phyloP scores from a whole-genome alignment of 2,113 vertebrate genomes.

The Colistium nudipinnis region DNA sequence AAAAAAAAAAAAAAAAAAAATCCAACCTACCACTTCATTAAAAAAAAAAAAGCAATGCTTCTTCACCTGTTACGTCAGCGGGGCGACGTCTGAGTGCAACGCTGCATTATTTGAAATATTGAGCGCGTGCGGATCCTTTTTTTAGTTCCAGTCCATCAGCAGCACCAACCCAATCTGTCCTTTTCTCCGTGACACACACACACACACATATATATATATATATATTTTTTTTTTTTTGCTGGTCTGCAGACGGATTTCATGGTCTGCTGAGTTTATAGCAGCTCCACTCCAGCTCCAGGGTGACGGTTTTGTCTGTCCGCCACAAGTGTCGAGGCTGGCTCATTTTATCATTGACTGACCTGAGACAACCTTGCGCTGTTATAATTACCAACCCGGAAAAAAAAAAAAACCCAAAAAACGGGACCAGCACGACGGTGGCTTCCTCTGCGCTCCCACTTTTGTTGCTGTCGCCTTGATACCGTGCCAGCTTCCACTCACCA shows the following conservation, averaged over 20 bases:
- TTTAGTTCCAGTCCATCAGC: conserved; percentile 32
- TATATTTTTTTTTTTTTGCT: conserved; percentile 59
- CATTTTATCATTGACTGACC: conserved; percentile 75
- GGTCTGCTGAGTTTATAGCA: conserved; percentile 74
- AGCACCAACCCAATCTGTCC: conserved; percentile 26
- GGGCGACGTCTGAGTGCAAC: neutral
- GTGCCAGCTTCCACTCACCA: conserved; percentile 62
- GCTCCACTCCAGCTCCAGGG: conserved; percentile 51
- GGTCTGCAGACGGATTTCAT: conserved; percentile 67
- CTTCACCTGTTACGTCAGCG: neutral
- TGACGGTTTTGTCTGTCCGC: conserved; percentile 64
- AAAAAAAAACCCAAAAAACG: no score
- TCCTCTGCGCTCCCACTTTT: conserved; percentile 47
- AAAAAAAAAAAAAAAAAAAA: neutral
- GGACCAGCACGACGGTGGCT: conserved; percentile 45
- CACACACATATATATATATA: no score
- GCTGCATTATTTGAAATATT: conserved; percentile 34
- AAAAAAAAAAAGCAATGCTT: neutral
- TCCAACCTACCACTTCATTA: neutral
- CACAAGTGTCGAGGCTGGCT: conserved; percentile 51
- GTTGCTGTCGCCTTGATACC: conserved; percentile 51
- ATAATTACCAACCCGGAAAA: conserved; percentile 63
- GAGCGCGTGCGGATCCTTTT: conserved; percentile 8
- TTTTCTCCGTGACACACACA: conserved; percentile 36
- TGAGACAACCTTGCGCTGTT: conserved; percentile 64